Evolutionary conservation across 2,797 vertebrate species (phyloP).

Genomic region (Lagorchestes hirsutus): DNA sequence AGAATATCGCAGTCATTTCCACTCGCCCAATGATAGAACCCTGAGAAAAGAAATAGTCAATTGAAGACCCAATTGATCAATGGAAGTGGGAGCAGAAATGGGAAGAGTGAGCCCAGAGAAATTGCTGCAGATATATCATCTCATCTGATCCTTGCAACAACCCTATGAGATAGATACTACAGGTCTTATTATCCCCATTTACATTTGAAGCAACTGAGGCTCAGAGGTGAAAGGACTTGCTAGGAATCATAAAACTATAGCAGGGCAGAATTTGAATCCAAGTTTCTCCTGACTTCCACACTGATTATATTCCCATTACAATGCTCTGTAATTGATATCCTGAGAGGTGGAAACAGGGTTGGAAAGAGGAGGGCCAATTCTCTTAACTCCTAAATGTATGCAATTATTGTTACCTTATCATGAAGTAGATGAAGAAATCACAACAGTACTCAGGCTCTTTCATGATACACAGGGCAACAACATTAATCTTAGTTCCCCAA

Average conservation of each 20-base stretch:
- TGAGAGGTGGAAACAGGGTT: not conserved
- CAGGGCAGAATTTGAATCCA: not conserved
- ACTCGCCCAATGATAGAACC: not conserved
- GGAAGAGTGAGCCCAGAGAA: not conserved
- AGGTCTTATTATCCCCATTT: not conserved
- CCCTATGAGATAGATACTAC: not conserved
- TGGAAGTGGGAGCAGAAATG: too few relatives aligned
- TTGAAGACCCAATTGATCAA: not conserved
- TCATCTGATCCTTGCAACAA: not conserved
- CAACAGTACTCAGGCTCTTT: not conserved
- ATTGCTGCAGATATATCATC: not conserved
- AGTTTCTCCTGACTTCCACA: not conserved
- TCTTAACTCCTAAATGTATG: not conserved
- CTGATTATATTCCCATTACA: not conserved
- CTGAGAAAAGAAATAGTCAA: not conserved
- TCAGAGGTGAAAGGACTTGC: not conserved
- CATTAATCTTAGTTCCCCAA: not conserved
- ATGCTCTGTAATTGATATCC: not conserved
- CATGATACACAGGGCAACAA: not conserved
- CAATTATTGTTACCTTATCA: not conserved
- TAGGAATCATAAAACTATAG: not conserved
- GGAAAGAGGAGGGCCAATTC: not conserved
- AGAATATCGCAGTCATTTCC: not conserved
- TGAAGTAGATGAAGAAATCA: not conserved
- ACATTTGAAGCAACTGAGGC: too few relatives aligned